Evolutionary conservation across 1,140 invertebrate species (phyloP).

Genomic region (Steinernema feltiae): DNA sequence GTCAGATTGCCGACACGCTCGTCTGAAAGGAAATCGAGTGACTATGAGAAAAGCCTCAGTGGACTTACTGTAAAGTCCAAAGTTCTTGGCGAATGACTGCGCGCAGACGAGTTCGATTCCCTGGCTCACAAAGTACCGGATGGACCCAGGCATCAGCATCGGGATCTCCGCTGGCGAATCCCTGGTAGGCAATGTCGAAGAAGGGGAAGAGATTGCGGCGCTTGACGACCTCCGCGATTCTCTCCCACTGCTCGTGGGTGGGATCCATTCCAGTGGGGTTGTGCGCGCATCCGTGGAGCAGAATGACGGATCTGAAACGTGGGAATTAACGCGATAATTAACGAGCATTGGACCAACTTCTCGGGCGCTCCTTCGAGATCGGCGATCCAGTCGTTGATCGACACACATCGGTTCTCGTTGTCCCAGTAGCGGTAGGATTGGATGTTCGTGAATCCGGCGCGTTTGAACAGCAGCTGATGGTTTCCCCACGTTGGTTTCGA

Average conservation of each 20-base stretch:
- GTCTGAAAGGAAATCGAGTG: conserved; percentile 63
- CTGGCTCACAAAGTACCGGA: conserved; percentile 74
- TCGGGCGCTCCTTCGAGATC: conserved; percentile 64
- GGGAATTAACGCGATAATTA: conserved; percentile 17
- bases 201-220: conserved; percentile 51
- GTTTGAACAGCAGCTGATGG: conserved; percentile 78
- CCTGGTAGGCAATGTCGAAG: conserved; percentile 58
- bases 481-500: conserved; percentile 90
- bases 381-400: conserved; percentile 72
- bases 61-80: conserved; percentile 40
- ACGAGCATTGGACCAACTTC: conserved; percentile 24
- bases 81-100: conserved; percentile 98
- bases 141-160: conserved; percentile 81
- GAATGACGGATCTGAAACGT: conserved; percentile 71
- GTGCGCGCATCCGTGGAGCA: conserved; percentile 92
- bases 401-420: conserved; percentile 68
- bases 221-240: conserved; percentile 59
- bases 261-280: conserved; percentile 81
- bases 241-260: conserved; percentile 60
- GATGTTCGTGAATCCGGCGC: conserved; percentile 73
- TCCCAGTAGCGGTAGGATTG: conserved; percentile 89
- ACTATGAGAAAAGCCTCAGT: background rate
- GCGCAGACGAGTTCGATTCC: conserved; percentile 84
- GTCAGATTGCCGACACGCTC: conserved; percentile 85
- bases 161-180: conserved; percentile 85